Evolutionary conservation across 37 sponge, comb jelly and placozoan species (phyloP), one percentile per base, ranked within the genome.

Genomic region (Mnemiopsis leidyi): DNA sequence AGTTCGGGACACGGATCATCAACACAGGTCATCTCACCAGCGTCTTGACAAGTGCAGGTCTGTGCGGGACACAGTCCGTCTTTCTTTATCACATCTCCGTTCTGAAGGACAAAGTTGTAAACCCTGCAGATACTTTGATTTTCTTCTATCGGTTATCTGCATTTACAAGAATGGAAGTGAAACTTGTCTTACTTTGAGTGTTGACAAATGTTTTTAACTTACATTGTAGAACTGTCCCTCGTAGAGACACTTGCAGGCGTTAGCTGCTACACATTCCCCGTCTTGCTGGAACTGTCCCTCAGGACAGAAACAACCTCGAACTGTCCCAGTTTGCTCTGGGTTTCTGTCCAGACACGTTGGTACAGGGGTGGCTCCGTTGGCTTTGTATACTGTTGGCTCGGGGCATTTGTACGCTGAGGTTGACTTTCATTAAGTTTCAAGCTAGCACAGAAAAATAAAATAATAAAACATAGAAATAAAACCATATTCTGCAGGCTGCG

Each of bases 211-310:
- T n/a, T n/a, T n/a, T n/a, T 48, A 5, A 69, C 73, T 69, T 25
- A 79, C 82, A 16, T 79, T 21, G 34, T 79, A 79, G 36, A 79
- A 79, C 31, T 18, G 23, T 79, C 82, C 82, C 82, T 79, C 82
- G 82, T 79, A 79, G 82, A 79, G 82, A 79, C 82, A 79, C 82
- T 79, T 79, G 82, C 82, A 79, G 36, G 3, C 36, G 37, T 31
- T 79, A 79, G 37, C 37, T 9, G 1, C 82, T 29, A 79, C 82
- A 35, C 82, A 79, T 7, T 33, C 82, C 3, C 82, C 82, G 21
- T 79, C 82, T 36, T 79, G 82, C 3, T 33, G 82, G 37, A 36
- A 79, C 82, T 79, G 32, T 32, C 82, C 82, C 1, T 16, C 36
- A 5, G 82, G 82, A 35, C 82, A 79, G 82, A 79, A 79, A 35